Evolutionary conservation across 2,888 invertebrate genomes (phyloP), one percentile per base, ranked within the genome.

Genomic region (Calliphora vomitoria): DNA sequence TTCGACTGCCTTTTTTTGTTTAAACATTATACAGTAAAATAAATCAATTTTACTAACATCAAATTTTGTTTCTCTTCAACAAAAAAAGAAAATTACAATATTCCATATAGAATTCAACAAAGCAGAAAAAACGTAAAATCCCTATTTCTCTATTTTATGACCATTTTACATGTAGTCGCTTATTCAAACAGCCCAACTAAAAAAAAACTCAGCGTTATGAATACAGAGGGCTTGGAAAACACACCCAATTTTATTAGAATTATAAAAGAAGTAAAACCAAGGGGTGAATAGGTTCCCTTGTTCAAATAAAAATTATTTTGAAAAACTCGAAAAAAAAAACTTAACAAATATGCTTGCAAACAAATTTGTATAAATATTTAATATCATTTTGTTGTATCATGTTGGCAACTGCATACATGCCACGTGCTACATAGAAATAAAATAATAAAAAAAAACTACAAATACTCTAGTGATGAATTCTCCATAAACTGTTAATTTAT

Each of bases 401-500:
- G 62, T 35, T 35, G 20, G 35, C 20, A 64, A 31, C 31, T 60
- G 62, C 62, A 31, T 31, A 31, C 60, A 64, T 64, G 35, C 25
- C 58, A 58, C 31, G 25, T 58, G 58, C 58, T 31, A 5, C 13
- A 58, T n/a, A 50, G 13, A 15, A 20, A 31, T 3, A 13, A 25
- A 25, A 13, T 8, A 0, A n/a, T 6, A n/a, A n/a, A 25, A 55
- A 55, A 55, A 55, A 20, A 0, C 44, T 41, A 60, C 6, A 18
- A n/a, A 64, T 31, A 3, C 31, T 60, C 20, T 41, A 47, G 68
- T 84, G 79, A 71, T 78, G 78, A 79, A 79, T 38, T 10, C 18
- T 11, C 13, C 68, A 80, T 50, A 60, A 84, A 85, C 68, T 53
- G 62, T 80, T 80, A 62, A 75, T 85, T 85, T 85, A 80, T 80